Base-by-base conservation (phyloP, 2,888 invertebrate species). In the Allolobophora icterica region DNA sequence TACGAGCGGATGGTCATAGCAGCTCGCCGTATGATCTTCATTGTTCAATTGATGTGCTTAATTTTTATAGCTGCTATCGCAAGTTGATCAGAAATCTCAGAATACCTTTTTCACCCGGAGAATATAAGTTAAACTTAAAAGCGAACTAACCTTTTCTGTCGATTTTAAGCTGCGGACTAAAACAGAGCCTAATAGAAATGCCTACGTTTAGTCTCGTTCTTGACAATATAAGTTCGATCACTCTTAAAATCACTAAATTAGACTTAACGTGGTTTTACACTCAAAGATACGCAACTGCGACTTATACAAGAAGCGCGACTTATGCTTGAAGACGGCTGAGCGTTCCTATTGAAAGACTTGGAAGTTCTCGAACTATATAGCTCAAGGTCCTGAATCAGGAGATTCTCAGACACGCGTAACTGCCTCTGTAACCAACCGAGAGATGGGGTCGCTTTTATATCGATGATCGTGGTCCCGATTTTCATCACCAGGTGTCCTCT, bases 71-170 rank as follows among this genome's bases (percentile, higher is more conserved):
- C n/a, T 71, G 1, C 30, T 21, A n/a, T 21, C 15, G n/a, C 13
- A 6, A 45, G 13, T n/a, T 8, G 71, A 30, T n/a, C 71, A 71
- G 71, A 71, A 52, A n/a, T 71, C 71, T 71, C 71, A 71, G 71
- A 71, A 52, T 24, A 52, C 24, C 71, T 8, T 8, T 8, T 5
- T n/a, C 11, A n/a, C 30, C n/a, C 71, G n/a, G 11, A n/a, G n/a
- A n/a, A n/a, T n/a, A n/a, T n/a, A n/a, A n/a, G n/a, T n/a, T n/a
- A n/a, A n/a, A n/a, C n/a, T n/a, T n/a, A n/a, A n/a, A n/a, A n/a
- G n/a, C n/a, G n/a, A 71, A n/a, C 71, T 71, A 11, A 71, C 71
- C 71, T 71, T 71, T 71, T 71, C 71, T n/a, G n/a, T 71, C 71
- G 71, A 71, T n/a, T n/a, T n/a, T 0, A 0, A 71, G 17, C 30